Base-by-base conservation (phyloP, 2,888 invertebrate species). In the Cistogaster globosa region DNA sequence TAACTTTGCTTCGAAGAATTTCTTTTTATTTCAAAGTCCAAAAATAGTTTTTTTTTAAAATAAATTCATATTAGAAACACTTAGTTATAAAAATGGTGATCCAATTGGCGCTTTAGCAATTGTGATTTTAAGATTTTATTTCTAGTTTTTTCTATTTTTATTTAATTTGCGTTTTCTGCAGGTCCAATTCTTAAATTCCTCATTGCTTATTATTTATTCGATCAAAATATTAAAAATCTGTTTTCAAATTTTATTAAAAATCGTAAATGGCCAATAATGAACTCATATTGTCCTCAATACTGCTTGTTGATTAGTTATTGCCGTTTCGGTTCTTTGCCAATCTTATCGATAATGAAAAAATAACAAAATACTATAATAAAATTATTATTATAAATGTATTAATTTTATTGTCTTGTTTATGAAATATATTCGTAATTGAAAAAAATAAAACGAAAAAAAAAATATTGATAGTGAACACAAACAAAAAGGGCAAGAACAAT, bases 241-340 rank as follows among this genome's bases (percentile, higher is more conserved):
- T 32, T 32, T 32, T 32, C 32, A 32, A 32, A 32, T 32, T 32
- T 32, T 5, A 6, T 42, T 12, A 42, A 2, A 42, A 42, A 42
- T 12, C 4, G 12, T 12, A 42, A 42, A 42, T 12, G 42, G 42
- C 7, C 42, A 42, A 11, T 12, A 42, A 42, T 12, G 42, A 1
- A 82, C 75, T 85, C 69, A 78, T 58, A 45, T 20, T 79, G 75
- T 57, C 69, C 85, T 75, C 85, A 78, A 53, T 68, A 69, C 42
- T 48, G 65, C 1, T 26, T 8, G 42, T 32, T 75, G 55, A 74
- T 68, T 71, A 65, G 75, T 69, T 75, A 20, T 22, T 68, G 11
- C 55, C 55, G 20, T 16, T 60, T 51, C 22, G 57, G 14, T 69
- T 57, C 18, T 62, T 65, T 74, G 63, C 32, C 63, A 74, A 82